These are phyloP conservation scores for Murina feae DNA, from an alignment of 2,113 vertebrate genomes.

Conservation along the genomic window DNA sequence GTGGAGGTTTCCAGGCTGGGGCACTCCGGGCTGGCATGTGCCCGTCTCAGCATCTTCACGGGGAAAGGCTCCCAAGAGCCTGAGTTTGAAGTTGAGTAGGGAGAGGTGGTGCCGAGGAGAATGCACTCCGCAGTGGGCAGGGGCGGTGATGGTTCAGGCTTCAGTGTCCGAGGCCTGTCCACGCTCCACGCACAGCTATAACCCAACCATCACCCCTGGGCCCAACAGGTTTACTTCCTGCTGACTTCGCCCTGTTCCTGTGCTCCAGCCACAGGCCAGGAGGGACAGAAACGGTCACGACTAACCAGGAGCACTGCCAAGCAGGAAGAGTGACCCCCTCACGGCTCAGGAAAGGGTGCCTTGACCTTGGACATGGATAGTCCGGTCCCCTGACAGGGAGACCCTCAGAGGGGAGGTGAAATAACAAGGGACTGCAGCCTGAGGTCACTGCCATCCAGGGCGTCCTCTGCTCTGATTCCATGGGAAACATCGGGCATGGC, in stretches of 20 bases:
- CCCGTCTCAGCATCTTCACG: rapidly evolving
- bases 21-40: background rate
- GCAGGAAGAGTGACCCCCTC: background rate
- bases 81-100: background rate
- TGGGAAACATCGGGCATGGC: rapidly evolving
- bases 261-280: background rate
- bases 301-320: background rate
- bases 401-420: background rate
- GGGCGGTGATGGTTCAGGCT: too few species aligned
- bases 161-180: background rate
- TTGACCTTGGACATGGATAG: background rate
- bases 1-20: background rate
- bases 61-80: background rate
- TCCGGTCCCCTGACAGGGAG: background rate
- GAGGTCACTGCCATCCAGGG: background rate
- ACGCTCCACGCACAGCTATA: background rate
- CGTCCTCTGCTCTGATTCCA: background rate
- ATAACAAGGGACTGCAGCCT: too few species aligned
- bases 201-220: background rate
- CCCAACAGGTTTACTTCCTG: background rate
- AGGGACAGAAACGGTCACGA: background rate
- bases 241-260: background rate
- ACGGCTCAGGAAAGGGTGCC: background rate
- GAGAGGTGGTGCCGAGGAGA: background rate
- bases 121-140: rapidly evolving